Evolutionary conservation across 2,888 invertebrate genomes (phyloP).

Genomic region (Brenthis ino): DNA sequence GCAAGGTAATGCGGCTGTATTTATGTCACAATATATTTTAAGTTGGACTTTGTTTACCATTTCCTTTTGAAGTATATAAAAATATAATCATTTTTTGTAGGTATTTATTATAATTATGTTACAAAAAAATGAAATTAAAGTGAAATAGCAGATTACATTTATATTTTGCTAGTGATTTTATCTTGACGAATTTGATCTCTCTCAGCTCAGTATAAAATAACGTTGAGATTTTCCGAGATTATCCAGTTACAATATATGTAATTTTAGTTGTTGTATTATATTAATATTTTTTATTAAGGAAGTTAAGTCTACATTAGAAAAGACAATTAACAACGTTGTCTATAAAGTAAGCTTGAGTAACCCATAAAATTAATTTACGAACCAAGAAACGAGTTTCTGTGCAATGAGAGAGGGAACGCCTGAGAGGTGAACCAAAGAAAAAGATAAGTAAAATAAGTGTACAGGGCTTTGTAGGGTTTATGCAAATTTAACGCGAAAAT

Average conservation of each 20-base stretch:
- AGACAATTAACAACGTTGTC: conserved; percentile 26
- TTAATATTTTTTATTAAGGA: not conserved
- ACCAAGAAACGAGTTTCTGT: conserved; percentile 49
- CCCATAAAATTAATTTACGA: conserved; percentile 40
- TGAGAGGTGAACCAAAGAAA: conserved; percentile 64
- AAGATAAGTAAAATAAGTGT: conserved; percentile 63
- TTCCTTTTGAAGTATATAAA: not conserved
- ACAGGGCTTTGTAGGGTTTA: conserved; percentile 68
- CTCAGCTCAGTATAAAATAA: conserved; percentile 47
- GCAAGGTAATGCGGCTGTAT: no score
- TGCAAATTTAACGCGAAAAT: conserved; percentile 73
- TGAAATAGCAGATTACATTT: conserved; percentile 5
- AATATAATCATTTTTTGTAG: not conserved
- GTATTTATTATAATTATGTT: not conserved
- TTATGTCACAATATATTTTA: no score
- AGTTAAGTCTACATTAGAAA: conserved; percentile 9
- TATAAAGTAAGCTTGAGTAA: conserved; percentile 36
- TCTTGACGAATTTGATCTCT: conserved; percentile 49
- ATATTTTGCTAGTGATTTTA: conserved; percentile 13
- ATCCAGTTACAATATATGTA: no score
- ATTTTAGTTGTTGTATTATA: no score
- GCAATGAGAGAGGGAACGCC: conserved; percentile 61
- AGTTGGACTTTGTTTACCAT: no score
- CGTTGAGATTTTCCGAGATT: conserved; percentile 9
- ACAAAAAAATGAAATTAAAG: not conserved